Base-by-base conservation (phyloP, 2,888 invertebrate species). In the Lithophane semibrunnea region DNA sequence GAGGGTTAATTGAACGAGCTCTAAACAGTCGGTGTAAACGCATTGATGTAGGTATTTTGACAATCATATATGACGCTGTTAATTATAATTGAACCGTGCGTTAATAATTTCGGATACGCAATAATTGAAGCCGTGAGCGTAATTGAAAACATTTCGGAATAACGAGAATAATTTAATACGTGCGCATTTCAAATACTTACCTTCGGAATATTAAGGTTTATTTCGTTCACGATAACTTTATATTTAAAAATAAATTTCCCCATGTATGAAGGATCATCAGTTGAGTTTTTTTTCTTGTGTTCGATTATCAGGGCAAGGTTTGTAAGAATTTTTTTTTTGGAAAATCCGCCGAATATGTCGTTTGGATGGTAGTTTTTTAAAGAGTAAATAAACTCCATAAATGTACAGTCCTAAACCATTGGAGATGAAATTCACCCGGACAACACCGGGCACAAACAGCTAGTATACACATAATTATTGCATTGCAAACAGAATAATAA, bases 121-220 rank as follows among this genome's bases (percentile, higher is more conserved):
- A 73, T 75, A 65, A 81, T 70, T 82, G 77, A 77, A 73, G 60
- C 42, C 37, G 47, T 49, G 63, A 52, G 56, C 58, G 63, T 75
- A 76, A 86, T 83, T 79, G 83, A 79, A 82, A 79, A 64, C 54
- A 80, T 80, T 84, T n/a, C 42, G 24, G 67, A 68, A 75, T 77
- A 64, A 70, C 24, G 63, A 24, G 29, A 81, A 52, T 66, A 70
- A 70, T 56, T 70, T 58, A 44, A 47, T 63, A 49, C 16, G 24
- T 7, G 16, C 70, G 47, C 21, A 77, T 24, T 77, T 80, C 10
- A 61, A 58, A 70, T 82, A 58, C 5, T 58, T 58, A 67, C 66
- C 66, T 70, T 69, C 3, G 10, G 37, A 10, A 49, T 81, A 37
- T 69, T 42, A 18, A 81, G 52, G 29, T 24, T 24, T 76, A 42